These are phyloP conservation scores for Venturia canescens DNA, from an alignment of 1,140 invertebrate species.

Conservation along the genomic window DNA sequence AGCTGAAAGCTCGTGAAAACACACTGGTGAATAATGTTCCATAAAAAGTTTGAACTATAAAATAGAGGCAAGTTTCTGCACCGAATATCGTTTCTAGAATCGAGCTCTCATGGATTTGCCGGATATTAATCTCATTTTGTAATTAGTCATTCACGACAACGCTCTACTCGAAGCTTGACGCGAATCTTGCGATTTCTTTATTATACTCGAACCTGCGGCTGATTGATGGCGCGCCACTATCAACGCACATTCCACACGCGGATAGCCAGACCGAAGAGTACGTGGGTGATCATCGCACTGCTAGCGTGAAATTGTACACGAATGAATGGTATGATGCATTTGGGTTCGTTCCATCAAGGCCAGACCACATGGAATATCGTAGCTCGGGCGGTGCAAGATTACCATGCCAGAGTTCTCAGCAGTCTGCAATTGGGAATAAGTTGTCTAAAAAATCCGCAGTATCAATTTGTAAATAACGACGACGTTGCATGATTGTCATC, in stretches of 20 bases:
- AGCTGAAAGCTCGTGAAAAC: too few species aligned
- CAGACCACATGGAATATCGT: too few species aligned
- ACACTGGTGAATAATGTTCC: too few species aligned
- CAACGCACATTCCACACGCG: slow-evolving; percentile 16
- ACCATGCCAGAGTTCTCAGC: too few species aligned
- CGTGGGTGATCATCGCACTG: slow-evolving; percentile 27
- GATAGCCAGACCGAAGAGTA: background rate
- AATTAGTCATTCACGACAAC: slow-evolving; percentile 68
- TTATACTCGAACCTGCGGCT: slow-evolving; percentile 48
- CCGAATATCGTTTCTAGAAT: slow-evolving; percentile 46
- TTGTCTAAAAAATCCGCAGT: too few species aligned
- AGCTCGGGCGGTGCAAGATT: too few species aligned
- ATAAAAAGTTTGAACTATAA: too few species aligned
- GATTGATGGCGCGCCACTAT: slow-evolving; percentile 63
- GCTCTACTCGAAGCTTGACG: slow-evolving; percentile 39
- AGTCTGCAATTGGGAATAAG: too few species aligned
- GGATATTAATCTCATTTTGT: slow-evolving; percentile 19
- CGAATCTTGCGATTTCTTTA: background rate
- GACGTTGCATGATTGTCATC: too few species aligned
- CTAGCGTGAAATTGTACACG: slow-evolving; percentile 52
- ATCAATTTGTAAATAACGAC: too few species aligned
- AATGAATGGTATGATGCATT: slow-evolving; percentile 48
- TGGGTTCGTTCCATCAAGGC: background rate
- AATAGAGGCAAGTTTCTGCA: too few species aligned
- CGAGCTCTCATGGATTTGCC: slow-evolving; percentile 50